These are phyloP conservation scores for Caenorhabditis sulstoni DNA, from an alignment of 2,888 invertebrate genomes.

Conservation along the genomic window DNA sequence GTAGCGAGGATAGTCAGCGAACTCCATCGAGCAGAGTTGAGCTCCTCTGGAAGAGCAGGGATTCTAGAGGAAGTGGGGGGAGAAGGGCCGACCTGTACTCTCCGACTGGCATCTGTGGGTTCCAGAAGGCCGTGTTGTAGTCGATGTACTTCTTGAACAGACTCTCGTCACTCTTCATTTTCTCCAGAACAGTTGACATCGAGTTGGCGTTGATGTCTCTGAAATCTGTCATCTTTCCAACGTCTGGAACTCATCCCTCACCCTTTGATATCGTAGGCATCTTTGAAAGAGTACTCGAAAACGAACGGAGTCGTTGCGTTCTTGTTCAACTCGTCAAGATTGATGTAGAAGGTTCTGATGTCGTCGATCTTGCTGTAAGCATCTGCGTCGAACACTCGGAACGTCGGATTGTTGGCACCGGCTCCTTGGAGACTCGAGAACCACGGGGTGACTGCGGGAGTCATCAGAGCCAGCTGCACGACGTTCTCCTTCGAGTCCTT, in stretches of 20 bases:
- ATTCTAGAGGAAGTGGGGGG: background rate
- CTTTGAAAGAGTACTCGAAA: constrained; percentile 74
- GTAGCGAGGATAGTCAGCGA: constrained; percentile 71
- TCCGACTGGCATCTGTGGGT: constrained; percentile 61
- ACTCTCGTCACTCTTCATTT: constrained; percentile 60
- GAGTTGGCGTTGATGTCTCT: constrained; percentile 51
- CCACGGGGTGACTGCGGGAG: constrained; percentile 92
- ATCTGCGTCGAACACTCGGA: constrained; percentile 72
- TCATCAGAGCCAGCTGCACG: constrained; percentile 85
- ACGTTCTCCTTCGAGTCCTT: constrained; percentile 80
- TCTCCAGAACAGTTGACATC: constrained; percentile 56
- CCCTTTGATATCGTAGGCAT: constrained; percentile 66
- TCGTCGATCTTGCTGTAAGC: constrained; percentile 62
- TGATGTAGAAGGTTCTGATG: constrained; percentile 76
- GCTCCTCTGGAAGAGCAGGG: constrained; percentile 61
- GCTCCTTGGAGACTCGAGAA: constrained; percentile 83
- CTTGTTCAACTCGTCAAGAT: constrained; percentile 72
- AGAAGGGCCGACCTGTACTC: constrained; percentile 52
- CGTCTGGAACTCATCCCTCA: no score
- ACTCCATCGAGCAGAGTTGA: constrained; percentile 76
- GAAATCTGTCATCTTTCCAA: constrained; percentile 12
- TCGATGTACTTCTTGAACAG: constrained; percentile 67
- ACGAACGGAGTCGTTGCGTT: constrained; percentile 60
- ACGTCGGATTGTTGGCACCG: constrained; percentile 79
- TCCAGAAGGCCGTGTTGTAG: constrained; percentile 66